Evolutionary conservation across 2,888 invertebrate genomes (phyloP).

Genomic region (Ariolimax columbianus): DNA sequence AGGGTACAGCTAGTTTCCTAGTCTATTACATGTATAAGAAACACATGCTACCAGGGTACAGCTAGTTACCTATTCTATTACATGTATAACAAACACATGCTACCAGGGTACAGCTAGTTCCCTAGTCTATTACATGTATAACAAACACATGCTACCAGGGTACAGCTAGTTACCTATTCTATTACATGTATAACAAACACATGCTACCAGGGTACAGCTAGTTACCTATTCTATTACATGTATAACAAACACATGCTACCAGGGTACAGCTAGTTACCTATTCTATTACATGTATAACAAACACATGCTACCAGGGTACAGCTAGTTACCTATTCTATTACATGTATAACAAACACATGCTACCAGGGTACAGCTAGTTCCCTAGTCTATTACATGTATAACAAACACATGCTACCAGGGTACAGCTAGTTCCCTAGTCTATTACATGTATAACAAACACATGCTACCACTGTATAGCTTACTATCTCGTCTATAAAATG

Average conservation of each 20-base stretch:
- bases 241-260: not conserved
- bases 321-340: not conserved
- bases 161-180: constrained; percentile 53
- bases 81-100: not conserved
- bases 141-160: constrained; percentile 79
- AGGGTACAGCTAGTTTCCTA: constrained; percentile 65
- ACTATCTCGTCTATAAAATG: no score
- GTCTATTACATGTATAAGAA: not conserved
- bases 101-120: not conserved
- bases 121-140: not conserved
- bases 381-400: not conserved
- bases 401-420: not conserved
- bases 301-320: not conserved
- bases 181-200: no score
- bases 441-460: no score
- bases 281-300: not conserved
- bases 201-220: not conserved
- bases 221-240: not conserved
- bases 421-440: not conserved
- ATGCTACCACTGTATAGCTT: no score
- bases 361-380: not conserved
- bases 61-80: not conserved
- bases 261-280: not conserved
- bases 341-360: not conserved
- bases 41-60: not conserved